A percentile compares a stretch with the other conserved stretches of the same genome.
These are phyloP conservation scores for Ectemnius cavifrons DNA, from an alignment of 2,888 invertebrate species.

Conservation along the genomic window DNA sequence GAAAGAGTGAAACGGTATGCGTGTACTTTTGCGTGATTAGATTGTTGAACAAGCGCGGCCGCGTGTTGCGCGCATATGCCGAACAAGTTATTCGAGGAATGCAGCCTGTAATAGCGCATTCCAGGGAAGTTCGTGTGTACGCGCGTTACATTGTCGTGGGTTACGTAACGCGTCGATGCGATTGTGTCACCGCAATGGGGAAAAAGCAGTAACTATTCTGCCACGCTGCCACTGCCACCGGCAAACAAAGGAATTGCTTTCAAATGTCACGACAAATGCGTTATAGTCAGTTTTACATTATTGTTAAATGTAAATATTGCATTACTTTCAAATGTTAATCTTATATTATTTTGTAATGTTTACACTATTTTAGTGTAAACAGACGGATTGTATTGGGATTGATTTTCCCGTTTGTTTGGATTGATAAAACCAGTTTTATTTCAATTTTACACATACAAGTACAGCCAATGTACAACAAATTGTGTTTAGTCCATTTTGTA, in stretches of 20 bases:
- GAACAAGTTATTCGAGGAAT: slow-evolving; percentile 38
- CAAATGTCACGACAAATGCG: neutral
- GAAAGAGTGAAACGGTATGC: slow-evolving; percentile 37
- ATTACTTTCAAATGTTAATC: too few species aligned
- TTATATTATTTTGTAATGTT: too few species aligned
- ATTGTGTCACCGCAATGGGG: slow-evolving; percentile 9
- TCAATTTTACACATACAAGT: too few species aligned
- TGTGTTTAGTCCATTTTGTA: too few species aligned
- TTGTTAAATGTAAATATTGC: too few species aligned
- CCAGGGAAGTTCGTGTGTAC: slow-evolving; percentile 36
- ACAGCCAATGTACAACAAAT: too few species aligned
- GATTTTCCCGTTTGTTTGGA: too few species aligned
- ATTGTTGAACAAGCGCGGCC: slow-evolving; percentile 27
- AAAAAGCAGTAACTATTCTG: slow-evolving; percentile 9
- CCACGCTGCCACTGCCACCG: neutral
- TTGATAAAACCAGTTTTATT: too few species aligned
- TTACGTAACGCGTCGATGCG: slow-evolving; percentile 29
- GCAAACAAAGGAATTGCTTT: neutral
- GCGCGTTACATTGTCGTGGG: slow-evolving; percentile 31
- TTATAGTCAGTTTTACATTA: too few species aligned
- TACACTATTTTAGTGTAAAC: too few species aligned
- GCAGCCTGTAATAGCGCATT: slow-evolving; percentile 39
- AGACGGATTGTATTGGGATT: too few species aligned
- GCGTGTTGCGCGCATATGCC: slow-evolving; percentile 33
- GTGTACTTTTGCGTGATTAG: slow-evolving; percentile 32